Evolutionary conservation across 2,113 vertebrate genomes (phyloP).

Genomic region (Carassius carassius): DNA sequence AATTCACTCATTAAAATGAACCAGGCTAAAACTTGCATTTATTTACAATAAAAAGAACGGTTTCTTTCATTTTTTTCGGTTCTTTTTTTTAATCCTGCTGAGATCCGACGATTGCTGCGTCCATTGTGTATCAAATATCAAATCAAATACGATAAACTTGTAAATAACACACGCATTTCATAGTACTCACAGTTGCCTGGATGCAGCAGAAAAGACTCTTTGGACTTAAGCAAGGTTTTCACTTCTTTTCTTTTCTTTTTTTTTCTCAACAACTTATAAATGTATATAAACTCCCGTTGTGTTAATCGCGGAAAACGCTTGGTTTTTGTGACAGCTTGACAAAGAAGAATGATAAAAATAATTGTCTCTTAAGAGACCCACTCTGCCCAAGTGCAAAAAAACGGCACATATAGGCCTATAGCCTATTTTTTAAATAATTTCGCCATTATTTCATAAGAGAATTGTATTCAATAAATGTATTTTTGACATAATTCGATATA

Average conservation of each 20-base stretch:
- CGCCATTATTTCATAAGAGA: constrained; percentile 14
- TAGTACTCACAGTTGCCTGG: constrained; percentile 93
- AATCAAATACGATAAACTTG: constrained; percentile 64
- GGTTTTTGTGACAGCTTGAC: constrained; percentile 72
- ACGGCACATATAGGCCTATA: constrained; percentile 30
- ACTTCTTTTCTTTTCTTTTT: constrained; percentile 60
- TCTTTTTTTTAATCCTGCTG: not conserved
- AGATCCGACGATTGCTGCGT: constrained; percentile 57
- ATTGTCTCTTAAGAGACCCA: constrained; percentile 33
- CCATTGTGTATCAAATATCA: constrained; percentile 64
- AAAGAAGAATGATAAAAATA: constrained; percentile 71
- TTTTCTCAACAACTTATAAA: constrained; percentile 74
- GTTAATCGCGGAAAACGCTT: constrained; percentile 73
- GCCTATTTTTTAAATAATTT: constrained; percentile 29
- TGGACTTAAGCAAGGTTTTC: constrained; percentile 92
- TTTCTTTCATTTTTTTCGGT: not conserved
- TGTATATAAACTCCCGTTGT: constrained; percentile 74
- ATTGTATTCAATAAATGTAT: constrained; percentile 35
- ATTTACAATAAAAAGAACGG: constrained; percentile 26
- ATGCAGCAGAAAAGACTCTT: constrained; percentile 99
- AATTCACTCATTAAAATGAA: constrained; percentile 7
- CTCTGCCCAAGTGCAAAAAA: constrained; percentile 40
- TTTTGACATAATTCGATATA: constrained; percentile 39
- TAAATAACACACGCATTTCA: constrained; percentile 78
- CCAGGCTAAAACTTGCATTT: constrained; percentile 29